These are phyloP conservation scores for Urosaurus nigricauda DNA, from an alignment of 2,797 vertebrate species.

Conservation along the genomic window DNA sequence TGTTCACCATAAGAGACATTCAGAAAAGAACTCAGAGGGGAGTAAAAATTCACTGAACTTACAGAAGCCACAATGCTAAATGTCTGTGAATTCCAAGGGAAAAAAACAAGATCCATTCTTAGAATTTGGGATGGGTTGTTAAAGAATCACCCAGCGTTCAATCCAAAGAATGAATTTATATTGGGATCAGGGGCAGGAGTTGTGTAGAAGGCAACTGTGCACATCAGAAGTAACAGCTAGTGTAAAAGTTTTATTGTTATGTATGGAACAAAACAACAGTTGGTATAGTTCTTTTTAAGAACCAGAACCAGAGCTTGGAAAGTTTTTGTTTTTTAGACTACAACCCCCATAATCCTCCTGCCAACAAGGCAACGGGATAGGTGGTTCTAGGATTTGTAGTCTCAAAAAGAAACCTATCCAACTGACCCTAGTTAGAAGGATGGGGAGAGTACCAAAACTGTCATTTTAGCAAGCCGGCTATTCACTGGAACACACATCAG, in stretches of 20 bases:
- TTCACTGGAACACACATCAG: too few species aligned
- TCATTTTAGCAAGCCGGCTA: not conserved
- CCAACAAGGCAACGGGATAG: not conserved
- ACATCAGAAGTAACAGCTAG: not conserved
- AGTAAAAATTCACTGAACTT: not conserved
- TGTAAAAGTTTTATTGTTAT: not conserved
- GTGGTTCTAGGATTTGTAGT: not conserved
- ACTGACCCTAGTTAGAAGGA: not conserved
- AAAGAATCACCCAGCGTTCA: not conserved
- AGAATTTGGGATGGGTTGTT: not conserved
- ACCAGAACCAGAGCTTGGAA: not conserved
- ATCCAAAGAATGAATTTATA: not conserved
- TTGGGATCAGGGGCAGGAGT: not conserved
- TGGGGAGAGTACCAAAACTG: not conserved
- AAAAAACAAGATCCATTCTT: not conserved
- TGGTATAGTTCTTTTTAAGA: not conserved
- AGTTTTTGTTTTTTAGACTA: not conserved
- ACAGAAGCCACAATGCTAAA: not conserved
- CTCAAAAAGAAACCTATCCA: not conserved
- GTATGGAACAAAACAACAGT: not conserved
- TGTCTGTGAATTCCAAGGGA: not conserved
- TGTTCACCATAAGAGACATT: too few species aligned
- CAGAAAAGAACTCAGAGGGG: not conserved
- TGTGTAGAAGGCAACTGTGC: not conserved
- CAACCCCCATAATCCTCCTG: not conserved